A percentile compares a stretch with the other conserved stretches of the same genome.
Evolutionary conservation across 2,888 invertebrate genomes (phyloP).

Genomic region (Agelastica alni): DNA sequence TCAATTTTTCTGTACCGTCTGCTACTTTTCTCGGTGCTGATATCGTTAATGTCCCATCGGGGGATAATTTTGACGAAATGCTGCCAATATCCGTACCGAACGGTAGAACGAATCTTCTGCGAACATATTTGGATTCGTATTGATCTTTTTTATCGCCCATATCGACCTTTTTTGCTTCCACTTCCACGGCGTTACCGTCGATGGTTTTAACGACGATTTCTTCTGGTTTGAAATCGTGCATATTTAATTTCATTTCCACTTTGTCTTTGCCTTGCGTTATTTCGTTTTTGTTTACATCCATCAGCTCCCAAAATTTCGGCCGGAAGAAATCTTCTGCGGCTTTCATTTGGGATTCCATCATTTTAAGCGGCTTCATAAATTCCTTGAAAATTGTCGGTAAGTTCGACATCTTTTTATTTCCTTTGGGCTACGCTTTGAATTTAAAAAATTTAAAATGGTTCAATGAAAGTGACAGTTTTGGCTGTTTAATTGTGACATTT

Average conservation of each 20-base stretch:
- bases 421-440: neutral
- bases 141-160: slow-evolving; percentile 66
- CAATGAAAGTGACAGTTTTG: neutral
- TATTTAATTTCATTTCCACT: slow-evolving; percentile 73
- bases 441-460: neutral
- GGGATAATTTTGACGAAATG: slow-evolving; percentile 75
- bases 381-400: slow-evolving; percentile 40
- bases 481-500: no score
- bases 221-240: slow-evolving; percentile 74
- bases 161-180: slow-evolving; percentile 79
- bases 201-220: slow-evolving; percentile 79
- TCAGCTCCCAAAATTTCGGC: slow-evolving; percentile 35
- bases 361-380: slow-evolving; percentile 41
- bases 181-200: slow-evolving; percentile 67
- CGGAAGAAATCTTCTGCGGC: slow-evolving; percentile 31
- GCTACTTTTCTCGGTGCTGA: slow-evolving; percentile 63
- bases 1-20: slow-evolving; percentile 26
- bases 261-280: slow-evolving; percentile 68
- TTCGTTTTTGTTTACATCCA: slow-evolving; percentile 36
- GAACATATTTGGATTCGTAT: slow-evolving; percentile 76
- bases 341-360: slow-evolving; percentile 44
- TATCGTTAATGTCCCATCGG: slow-evolving; percentile 74
- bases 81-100: slow-evolving; percentile 74
- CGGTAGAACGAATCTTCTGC: slow-evolving; percentile 74
- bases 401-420: slow-evolving; percentile 41